Base-by-base conservation (phyloP, 1,140 invertebrate genomes). In the Apocrypta bakeri region DNA sequence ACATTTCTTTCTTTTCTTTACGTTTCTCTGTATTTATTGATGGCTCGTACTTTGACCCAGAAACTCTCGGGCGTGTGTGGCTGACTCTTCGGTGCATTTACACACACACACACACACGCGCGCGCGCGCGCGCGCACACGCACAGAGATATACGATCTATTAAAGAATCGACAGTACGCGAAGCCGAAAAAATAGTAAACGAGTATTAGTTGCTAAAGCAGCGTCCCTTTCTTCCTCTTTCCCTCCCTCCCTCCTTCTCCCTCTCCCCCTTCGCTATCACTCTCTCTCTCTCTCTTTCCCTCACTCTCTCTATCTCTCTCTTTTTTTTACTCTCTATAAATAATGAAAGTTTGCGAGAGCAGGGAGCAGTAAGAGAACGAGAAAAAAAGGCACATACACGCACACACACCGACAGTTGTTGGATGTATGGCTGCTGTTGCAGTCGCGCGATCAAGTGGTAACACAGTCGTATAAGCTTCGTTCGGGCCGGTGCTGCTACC, bases 401-500 rank as follows among this genome's bases (percentile, higher is more conserved):
- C 37, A 29, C 27, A 40, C 71, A 81, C 56, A 81, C 71, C 72
- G 17, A 66, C 69, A 40, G 66, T 63, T 17, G 40, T 2, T 71
- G 48, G 17, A 56, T 56, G 21, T n/a, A 17, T 4, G 17, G 42
- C 48, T 29, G 27, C 40, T 71, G 25, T 21, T 37, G 76, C n/a
- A 25, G 25, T 27, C 25, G 29, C 78, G 78, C 78, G 78, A 56
- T 56, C 78, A 63, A 80, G 79, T 80, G 72, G 79, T 75, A 81
- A 79, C 72, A 75, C 63, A 69, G 25, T 21, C 79, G 78, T 63
- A 82, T 68, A 37, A 25, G 78, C 77, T 81, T 27, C 83, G 81
- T 42, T 79, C 82, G 83, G 78, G 81, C 77, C 81, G 87, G 75
- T 86, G 86, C 84, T 87, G 84, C 87, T 87, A 88, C 85, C 87